Evolutionary conservation across 2,888 invertebrate species (phyloP).

Genomic region (Rhyacophila evoluta): DNA sequence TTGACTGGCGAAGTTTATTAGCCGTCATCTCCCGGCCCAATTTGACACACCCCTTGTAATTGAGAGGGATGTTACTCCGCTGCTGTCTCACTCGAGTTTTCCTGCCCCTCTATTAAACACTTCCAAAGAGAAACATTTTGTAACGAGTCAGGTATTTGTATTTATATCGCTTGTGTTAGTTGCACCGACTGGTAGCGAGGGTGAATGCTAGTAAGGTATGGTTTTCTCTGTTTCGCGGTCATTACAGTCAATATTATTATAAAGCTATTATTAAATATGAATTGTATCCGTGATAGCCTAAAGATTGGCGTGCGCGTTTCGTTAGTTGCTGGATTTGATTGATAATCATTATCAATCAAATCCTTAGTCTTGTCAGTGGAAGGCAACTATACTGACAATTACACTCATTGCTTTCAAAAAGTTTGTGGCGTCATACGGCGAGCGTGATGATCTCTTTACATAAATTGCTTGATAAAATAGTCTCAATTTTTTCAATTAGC

Average conservation of each 20-base stretch:
- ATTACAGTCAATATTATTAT: not conserved
- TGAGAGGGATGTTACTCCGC: not conserved
- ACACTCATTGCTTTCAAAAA: too few relatives aligned
- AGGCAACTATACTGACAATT: too few relatives aligned
- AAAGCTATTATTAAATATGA: too few relatives aligned
- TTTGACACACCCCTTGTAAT: not conserved
- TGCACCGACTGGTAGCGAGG: not conserved
- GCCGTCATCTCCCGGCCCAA: not conserved
- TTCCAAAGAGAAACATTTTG: not conserved
- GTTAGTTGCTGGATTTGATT: too few relatives aligned
- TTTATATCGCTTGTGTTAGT: not conserved
- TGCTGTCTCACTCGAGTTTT: not conserved
- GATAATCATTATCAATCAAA: too few relatives aligned
- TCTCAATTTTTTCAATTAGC: too few relatives aligned
- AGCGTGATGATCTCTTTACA: too few relatives aligned
- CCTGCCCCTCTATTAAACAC: constrained; percentile 7
- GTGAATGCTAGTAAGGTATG: not conserved
- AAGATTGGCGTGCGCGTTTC: too few relatives aligned
- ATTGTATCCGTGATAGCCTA: too few relatives aligned
- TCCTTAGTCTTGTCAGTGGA: too few relatives aligned
- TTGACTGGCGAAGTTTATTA: not conserved
- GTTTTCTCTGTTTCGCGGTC: not conserved
- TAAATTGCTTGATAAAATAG: too few relatives aligned
- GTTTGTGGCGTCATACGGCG: too few relatives aligned
- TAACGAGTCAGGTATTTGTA: constrained; percentile 4